Evolutionary conservation across 1,140 invertebrate genomes (phyloP), one percentile per base, ranked within the genome.

Genomic region (Eueides isabella): DNA sequence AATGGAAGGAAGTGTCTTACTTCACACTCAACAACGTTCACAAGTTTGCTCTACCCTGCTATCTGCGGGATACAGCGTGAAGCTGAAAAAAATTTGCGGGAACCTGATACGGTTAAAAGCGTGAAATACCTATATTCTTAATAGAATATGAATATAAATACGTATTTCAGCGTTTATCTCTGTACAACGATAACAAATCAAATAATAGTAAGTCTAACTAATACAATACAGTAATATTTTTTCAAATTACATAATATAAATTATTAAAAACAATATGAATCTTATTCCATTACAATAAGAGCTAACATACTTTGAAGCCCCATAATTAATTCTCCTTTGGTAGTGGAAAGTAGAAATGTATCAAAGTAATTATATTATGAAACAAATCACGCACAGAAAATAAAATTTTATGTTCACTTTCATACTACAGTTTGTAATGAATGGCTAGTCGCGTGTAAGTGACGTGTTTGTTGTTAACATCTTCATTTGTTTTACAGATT

Each of bases 271-370:
- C 23, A 12, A 55, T 14, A 0, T 55, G 26, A 26, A 55, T 1
- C 48, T 55, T 23, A 55, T 55, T 55, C 1, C 9, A 23, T 26
- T 1, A 1, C 7, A 11, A 55, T 55, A 55, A 26, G 23, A 55
- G 23, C 23, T 12, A 55, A n/a, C 12, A 55, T 55, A 2, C 11
- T 26, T 55, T 23, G 26, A 55, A 11, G 11, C 12, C 2, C 7
- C 19, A 26, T 19, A 72, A 38, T 61, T 31, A n/a, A 72, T 67
- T 26, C 48, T 26, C 23, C 61, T 67, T 62, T n/a, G 23, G 70
- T 62, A 67, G 12, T 72, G 67, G 71, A 72, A 72, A 72, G 71
- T 72, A 61, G 30, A 67, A 72, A 67, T 16, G 48, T 72, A 61
- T 63, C 61, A 35, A 38, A 28, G 44, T 26, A 31, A 55, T 72